Evolutionary conservation across 2,113 vertebrate species (phyloP), one percentile per base, ranked within the genome.

Genomic region (Pangasianodon gigas): DNA sequence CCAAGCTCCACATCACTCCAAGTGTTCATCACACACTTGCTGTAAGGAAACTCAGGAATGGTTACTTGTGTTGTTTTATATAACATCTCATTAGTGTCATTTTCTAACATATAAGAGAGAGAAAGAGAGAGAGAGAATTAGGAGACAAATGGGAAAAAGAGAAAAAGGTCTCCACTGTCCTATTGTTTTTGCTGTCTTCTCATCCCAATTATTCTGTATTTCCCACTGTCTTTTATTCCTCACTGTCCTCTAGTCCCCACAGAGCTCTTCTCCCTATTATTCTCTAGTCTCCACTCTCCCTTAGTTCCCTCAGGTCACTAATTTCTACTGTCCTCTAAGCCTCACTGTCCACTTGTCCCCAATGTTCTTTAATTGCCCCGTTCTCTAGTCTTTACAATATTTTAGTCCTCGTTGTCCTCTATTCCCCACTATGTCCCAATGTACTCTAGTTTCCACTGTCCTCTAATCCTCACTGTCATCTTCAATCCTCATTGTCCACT

Each of bases 11-110:
- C 24, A 29, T 65, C 60, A 65, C 60, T 65, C 60, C 26, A 10
- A 29, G 26, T 13, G 46, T 56, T 51, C 52, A 41, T 88, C 84
- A 56, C 54, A 51, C 29, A n/a, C 54, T 74, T 51, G 37, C 54
- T 86, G 48, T 67, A 60, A 77, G 54, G 51, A 81, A 74, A 16
- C 84, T 52, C 58, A 71, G 51, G 69, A 37, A 37, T 37, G 37
- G 37, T 37, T 37, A 37, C 37, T 37, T 37, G 37, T 37, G 37
- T 37, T 37, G 37, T 37, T 37, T 37, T 37, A 37, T 37, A 1
- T 37, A 37, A 37, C 37, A 37, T 37, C 32, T 46, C 56, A 87
- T 87, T 87, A 87, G 56, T 87, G 46, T 87, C 52, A 77, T 87
- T 87, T 65, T 77, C 41, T 16, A 52, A 87, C 58, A 29, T 10